A percentile compares a stretch with the other conserved stretches of the same genome.
Conservation (phyloP, 2,797 vertebrate species). For the Pangasius sanitwongsei region DNA sequence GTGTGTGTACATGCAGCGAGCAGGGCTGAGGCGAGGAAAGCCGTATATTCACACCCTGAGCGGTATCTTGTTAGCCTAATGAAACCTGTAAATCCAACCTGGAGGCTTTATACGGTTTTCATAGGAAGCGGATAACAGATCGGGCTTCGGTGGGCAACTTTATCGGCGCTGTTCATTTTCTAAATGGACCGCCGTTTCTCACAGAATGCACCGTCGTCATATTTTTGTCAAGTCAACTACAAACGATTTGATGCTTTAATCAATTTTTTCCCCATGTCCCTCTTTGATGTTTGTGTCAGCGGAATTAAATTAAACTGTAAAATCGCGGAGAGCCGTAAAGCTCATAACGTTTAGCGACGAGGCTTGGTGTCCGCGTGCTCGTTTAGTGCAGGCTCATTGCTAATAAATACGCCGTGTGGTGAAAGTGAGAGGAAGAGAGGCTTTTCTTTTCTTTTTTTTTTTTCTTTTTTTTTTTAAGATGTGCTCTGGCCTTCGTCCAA, state of each 20-base stretch:
- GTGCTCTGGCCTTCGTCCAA: constrained; percentile 15
- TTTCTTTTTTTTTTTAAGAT: neutral
- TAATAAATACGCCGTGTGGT: neutral
- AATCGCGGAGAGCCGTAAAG: constrained; percentile 20
- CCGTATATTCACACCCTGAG: constrained; percentile 47
- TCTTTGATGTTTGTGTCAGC: constrained; percentile 45
- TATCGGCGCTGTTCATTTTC: constrained; percentile 54
- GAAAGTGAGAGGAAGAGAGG: neutral
- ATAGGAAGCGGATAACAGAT: constrained; percentile 32
- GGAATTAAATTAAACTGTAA: constrained; percentile 47
- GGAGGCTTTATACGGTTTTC: constrained; percentile 51
- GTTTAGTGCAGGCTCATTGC: neutral
- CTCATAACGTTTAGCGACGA: constrained; percentile 24
- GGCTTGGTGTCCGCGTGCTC: neutral
- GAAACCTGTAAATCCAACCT: constrained; percentile 58
- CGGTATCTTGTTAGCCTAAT: constrained; percentile 59
- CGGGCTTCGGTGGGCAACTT: constrained; percentile 23
- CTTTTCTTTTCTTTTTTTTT: neutral
- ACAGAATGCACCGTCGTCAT: constrained; percentile 40
- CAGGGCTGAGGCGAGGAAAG: constrained; percentile 7
- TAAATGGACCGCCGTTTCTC: constrained; percentile 54
- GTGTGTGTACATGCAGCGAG: neutral
- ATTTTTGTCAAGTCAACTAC: constrained; percentile 43
- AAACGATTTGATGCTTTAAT: constrained; percentile 32
- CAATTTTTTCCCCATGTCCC: constrained; percentile 8